Base-by-base conservation (phyloP, 2,888 invertebrate species). In the Ophion obscuratus region DNA sequence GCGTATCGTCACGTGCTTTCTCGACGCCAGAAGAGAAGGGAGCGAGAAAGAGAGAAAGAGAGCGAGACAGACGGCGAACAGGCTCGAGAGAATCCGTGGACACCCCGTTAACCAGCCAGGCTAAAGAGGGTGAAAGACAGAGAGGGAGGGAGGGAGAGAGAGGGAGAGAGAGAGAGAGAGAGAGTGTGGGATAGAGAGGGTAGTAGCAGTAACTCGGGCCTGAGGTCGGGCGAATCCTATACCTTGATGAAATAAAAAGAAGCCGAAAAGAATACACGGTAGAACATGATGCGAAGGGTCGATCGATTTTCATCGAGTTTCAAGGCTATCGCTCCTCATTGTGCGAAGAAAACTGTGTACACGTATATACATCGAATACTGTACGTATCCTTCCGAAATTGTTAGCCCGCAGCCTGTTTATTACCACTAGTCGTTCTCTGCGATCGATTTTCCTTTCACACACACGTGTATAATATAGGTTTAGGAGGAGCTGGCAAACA, bases 61-160 rank as follows among this genome's bases (percentile, higher is more conserved):
- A 66, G 67, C 20, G 44, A 27, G 20, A 62, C 9, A 11, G 62
- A 27, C 11, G 40, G 40, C 9, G 40, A 40, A 40, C 40, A 73
- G 74, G 66, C 66, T 81, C 82, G 87, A 80, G 86, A 88, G 88
- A 90, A 90, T 90, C 89, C 86, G 90, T 88, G 89, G 88, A 89
- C 89, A 89, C 88, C 87, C 89, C 89, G 91, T 90, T 90, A 87
- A 88, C 88, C 87, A 83, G 57, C 75, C 57, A 64, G 53, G 73
- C 75, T 31, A 74, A 66, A 36, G 80, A 73, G 84, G 66, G 74
- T 59, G 78, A 64, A 70, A 81, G 44, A 36, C 71, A n/a, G 14
- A 36, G 36, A 4, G 36, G 4, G 36, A 36, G 3, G 0, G 36
- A 36, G 53, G 14, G 14, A 47, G 47, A 47, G 68, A 79, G 40